Evolutionary conservation across 1,140 invertebrate species (phyloP).

Genomic region (Drosophila orosa): DNA sequence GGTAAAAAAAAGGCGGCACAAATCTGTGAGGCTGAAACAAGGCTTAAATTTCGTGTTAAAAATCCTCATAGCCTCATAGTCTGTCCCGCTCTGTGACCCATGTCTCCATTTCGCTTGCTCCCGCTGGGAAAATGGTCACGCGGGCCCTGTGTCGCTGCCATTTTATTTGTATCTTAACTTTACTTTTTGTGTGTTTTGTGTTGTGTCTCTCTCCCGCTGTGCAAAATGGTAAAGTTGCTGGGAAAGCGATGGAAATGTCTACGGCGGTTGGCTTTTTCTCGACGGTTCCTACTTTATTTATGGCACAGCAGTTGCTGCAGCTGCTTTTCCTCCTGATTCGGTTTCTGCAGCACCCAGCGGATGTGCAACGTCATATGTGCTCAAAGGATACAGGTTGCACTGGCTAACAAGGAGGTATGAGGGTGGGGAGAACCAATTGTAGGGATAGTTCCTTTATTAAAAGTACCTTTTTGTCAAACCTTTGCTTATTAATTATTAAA

Average conservation of each 20-base stretch:
- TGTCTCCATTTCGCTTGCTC: conserved; percentile 6
- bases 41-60: conserved; percentile 52
- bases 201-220: conserved; percentile 23
- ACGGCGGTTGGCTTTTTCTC: conserved; percentile 28
- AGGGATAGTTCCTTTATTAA: background rate
- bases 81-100: background rate
- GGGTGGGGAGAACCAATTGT: background rate
- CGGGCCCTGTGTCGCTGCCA: conserved; percentile 48
- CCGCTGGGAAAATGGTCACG: conserved; percentile 47
- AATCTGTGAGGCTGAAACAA: conserved; percentile 32
- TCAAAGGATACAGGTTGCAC: conserved; percentile 19
- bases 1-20: conserved; percentile 17
- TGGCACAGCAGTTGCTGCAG: conserved; percentile 62
- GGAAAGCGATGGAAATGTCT: conserved; percentile 37
- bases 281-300: conserved; percentile 62
- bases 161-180: conserved; percentile 28
- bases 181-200: conserved; percentile 27
- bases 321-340: conserved; percentile 24
- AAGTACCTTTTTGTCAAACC: background rate
- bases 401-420: conserved; percentile 9
- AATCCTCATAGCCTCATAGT: conserved; percentile 7
- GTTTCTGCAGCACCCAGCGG: conserved; percentile 45
- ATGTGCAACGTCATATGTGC: conserved; percentile 41
- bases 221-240: conserved; percentile 25
- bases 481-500: background rate